Evolutionary conservation across 2,888 invertebrate species (phyloP), one percentile per base, ranked within the genome.

Genomic region (Hoplodrina ambigua): DNA sequence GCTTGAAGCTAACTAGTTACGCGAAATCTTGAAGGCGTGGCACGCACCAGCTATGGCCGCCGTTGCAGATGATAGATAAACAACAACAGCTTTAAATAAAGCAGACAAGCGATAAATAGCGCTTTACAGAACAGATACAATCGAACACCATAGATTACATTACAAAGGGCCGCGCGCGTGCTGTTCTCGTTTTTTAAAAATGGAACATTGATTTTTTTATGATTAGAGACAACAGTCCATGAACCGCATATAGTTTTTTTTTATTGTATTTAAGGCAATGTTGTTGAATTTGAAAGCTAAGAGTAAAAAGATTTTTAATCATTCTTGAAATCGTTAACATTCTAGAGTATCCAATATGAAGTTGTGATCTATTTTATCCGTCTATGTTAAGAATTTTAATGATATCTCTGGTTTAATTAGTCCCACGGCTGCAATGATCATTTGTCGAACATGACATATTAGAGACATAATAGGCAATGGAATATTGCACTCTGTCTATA

Each of bases 41-140:
- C 72, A 64, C 54, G 73, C 72, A 60, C 66, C 61, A 65, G 53
- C 69, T 63, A 70, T 53, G 50, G 64, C 75, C 60, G 66, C 76
- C 64, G 65, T 65, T 77, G 70, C 74, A 81, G 85, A 84, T 85
- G 84, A 77, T 72, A 73, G 85, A 84, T 84, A 85, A 85, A 85
- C 73, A 69, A 72, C 65, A 68, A 71, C 72, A 75, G 70, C 73
- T 69, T 57, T 81, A 70, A 75, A 85, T 74, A 70, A 83, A 61
- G 59, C 54, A 54, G 55, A 66, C 76, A 71, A 70, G 61, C 65
- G 20, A 76, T 85, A 81, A 73, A 75, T 76, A 81, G 46, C 15
- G 68, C 63, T 62, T 67, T 66, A 72, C 53, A 61, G 68, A 68
- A 75, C 69, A 59, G 78, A 81, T 80, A 64, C 53, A 56, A 78